Base-by-base conservation (phyloP, 2,797 vertebrate genomes). In the Molossus alvarezi region DNA sequence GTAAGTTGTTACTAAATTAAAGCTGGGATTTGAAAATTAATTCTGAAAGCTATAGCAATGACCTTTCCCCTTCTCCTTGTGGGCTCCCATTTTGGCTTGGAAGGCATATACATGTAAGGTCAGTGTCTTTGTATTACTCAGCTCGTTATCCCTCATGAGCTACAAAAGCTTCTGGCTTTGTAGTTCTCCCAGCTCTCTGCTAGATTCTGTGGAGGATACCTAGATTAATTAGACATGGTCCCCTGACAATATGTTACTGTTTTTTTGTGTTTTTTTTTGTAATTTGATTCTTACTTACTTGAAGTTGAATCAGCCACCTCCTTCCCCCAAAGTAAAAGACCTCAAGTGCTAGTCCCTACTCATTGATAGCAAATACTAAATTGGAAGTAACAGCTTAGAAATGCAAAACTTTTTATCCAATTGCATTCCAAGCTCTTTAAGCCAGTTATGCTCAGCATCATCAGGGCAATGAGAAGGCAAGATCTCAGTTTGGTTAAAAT, bases 251-350 rank as follows among this genome's bases (percentile, higher is more conserved):
- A 88, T 88, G 48, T 93, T 94, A 81, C 76, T 76, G 94, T 45
- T 48, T 95, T 51, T 6, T 45, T 10, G 83, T 75, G 14, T 33
- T 4, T 18, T 94, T 55, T 77, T 90, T 75, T 9, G 93, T 95
- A 96, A 97, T 91, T 96, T 88, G 80, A 97, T 94, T 97, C 94
- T 88, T 92, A 91, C 37, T 45, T 41, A 77, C 79, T 96, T 92
- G 82, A 96, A 71, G 57, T 67, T 87, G 64, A 94, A 95, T 96
- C 85, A 94, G 81, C 91, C 83, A 94, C 79, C 57, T 86, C 64
- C 73, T 94, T 93, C 92, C 33, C 77, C 57, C 65, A 67, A 88
- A 97, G 81, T 95, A 86, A 95, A 97, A 95, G 88, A 93, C 71
- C 69, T 82, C 29, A 94, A 27, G 90, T 97, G 88, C 67, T 95